A percentile compares a stretch with the other conserved stretches of the same genome.
phyloP scores from a whole-genome alignment of 2,888 invertebrate species.

The Himalopsyche anomala region DNA sequence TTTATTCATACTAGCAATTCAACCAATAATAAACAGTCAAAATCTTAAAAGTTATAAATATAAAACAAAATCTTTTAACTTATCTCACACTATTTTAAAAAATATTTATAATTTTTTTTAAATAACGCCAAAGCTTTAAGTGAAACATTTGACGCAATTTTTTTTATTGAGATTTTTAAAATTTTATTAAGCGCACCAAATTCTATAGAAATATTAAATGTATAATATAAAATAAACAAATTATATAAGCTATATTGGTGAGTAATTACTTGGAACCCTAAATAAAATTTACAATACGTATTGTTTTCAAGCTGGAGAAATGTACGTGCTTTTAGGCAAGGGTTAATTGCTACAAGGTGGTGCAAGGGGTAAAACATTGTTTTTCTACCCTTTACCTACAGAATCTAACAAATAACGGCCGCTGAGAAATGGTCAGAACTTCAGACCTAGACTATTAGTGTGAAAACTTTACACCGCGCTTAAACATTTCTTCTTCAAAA shows the following conservation, averaged over 20 bases:
- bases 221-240: not conserved
- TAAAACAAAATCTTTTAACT: too few species aligned
- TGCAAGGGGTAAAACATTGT: conserved; percentile 61
- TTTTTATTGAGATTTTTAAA: too few species aligned
- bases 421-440: conserved; percentile 49
- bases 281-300: conserved; percentile 43
- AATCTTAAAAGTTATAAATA: too few species aligned
- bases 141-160: too few species aligned
- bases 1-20: too few species aligned
- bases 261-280: conserved; percentile 32
- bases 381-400: conserved; percentile 57
- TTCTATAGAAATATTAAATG: too few species aligned
- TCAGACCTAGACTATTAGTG: conserved; percentile 46
- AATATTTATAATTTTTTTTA: too few species aligned
- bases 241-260: not conserved
- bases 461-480: conserved; percentile 36
- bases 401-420: conserved; percentile 57
- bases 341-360: conserved; percentile 60
- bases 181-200: too few species aligned
- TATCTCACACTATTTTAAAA: too few species aligned
- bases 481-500: conserved; percentile 22
- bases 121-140: too few species aligned
- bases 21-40: too few species aligned
- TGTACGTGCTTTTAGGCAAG: conserved; percentile 47
- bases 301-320: conserved; percentile 39